Base-by-base conservation (phyloP, 37 sponge, comb jelly and placozoan species). In the Hormiphora californensis region DNA sequence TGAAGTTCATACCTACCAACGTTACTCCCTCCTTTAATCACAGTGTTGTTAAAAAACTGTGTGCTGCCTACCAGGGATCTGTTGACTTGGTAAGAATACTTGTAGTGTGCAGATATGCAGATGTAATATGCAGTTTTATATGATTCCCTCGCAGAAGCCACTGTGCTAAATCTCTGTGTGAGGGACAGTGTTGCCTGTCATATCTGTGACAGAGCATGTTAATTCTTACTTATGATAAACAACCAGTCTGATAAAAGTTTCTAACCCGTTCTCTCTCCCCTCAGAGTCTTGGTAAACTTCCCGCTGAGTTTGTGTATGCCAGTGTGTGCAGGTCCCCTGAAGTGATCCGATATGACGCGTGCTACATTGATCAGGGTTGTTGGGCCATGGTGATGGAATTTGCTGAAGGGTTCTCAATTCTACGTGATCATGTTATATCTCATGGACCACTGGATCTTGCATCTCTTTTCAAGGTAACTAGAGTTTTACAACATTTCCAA, bases 381-480 rank as follows among this genome's bases (percentile, higher is more conserved):
- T 73, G 81, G 81, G 81, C 81, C 7, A 73, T 73, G 81, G 81
- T 73, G 23, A 73, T 73, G 81, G 81, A 73, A 28, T 73, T 73
- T 41, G 46, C 81, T 4, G 81, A 73, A 30, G 81, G 81, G 12
- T 73, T 27, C 81, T 73, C 81, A 15, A 36, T 73, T 15, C 81
- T 73, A 23, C 35, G 81, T n/a, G 81, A 73, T 21, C 43, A 73
- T 28, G 44, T 73, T 5, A 73, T 73, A 8, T 73, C 81, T 4
- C 81, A 73, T 28, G 81, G 81, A 3, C 81, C 81, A n/a, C 81
- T 73, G 46, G 81, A 73, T 28, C 44, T 32, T 28, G 27, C 36
- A 36, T 73, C 81, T 8, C 23, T 40, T 39, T 73, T 21, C 46
- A 39, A 40, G 81, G 41, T 73, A 73, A 46, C 51, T 46, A 17